Evolutionary conservation across 1,140 invertebrate species (phyloP).

Genomic region (Nomia melanderi): DNA sequence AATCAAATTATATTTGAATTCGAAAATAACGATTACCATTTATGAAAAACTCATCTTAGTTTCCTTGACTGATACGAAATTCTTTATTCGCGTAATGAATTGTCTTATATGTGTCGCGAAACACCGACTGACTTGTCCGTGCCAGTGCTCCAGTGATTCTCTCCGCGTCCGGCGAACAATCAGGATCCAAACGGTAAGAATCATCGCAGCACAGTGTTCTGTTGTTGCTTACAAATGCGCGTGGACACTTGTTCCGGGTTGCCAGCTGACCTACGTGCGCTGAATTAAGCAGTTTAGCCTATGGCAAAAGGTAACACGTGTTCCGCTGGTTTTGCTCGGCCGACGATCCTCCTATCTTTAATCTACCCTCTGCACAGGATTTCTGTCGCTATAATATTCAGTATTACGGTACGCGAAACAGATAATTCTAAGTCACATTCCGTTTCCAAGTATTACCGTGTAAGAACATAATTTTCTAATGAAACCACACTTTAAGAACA

Average conservation of each 20-base stretch:
- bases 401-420: no score
- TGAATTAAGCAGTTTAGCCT: slow-evolving; percentile 45
- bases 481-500: no score
- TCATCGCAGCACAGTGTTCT: background rate
- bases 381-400: background rate
- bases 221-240: slow-evolving; percentile 43
- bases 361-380: background rate
- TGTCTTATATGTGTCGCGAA: no score
- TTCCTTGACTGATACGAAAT: no score
- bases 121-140: no score
- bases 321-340: slow-evolving; percentile 23
- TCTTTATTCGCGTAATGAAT: no score
- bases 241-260: slow-evolving; percentile 56
- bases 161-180: background rate
- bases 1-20: no score
- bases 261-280: slow-evolving; percentile 13
- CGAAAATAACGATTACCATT: no score
- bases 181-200: background rate
- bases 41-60: no score
- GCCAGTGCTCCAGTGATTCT: background rate
- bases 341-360: background rate
- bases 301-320: slow-evolving; percentile 53
- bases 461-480: no score
- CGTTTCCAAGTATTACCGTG: no score
- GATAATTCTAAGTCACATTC: no score